Conservation (phyloP, 2,113 vertebrate species). For the Anhinga rufa region DNA sequence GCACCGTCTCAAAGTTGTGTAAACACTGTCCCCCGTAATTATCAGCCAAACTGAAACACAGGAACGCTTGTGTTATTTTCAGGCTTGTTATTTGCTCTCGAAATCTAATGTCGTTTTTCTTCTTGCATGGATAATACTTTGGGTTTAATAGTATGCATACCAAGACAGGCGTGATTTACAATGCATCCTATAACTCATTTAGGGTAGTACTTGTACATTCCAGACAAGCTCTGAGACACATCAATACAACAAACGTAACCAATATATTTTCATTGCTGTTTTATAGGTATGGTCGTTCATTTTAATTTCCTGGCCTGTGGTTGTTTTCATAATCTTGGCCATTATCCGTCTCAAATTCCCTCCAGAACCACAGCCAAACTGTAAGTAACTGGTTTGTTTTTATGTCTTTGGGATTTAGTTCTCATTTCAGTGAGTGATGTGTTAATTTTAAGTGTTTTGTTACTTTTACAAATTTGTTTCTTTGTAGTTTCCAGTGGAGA, state of each 20-base stretch:
- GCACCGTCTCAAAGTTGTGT: neutral
- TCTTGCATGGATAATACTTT: neutral
- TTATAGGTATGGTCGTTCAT: conserved; percentile 90
- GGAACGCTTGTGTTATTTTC: neutral
- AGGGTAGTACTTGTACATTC: neutral
- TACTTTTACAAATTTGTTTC: conserved; percentile 18
- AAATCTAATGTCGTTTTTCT: neutral
- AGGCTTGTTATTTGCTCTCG: neutral
- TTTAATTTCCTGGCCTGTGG: conserved; percentile 87
- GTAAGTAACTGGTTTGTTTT: conserved; percentile 78
- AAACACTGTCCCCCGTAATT: neutral
- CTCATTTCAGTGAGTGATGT: conserved; percentile 28
- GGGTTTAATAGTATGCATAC: neutral
- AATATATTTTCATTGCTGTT: conserved; percentile 55
- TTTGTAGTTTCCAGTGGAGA: neutral
- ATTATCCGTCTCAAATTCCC: conserved; percentile 87
- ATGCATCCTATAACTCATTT: neutral
- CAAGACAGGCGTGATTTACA: neutral
- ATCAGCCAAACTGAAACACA: neutral
- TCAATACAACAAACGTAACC: neutral
- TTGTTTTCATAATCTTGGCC: conserved; percentile 92
- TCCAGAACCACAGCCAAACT: conserved; percentile 74
- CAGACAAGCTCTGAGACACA: neutral
- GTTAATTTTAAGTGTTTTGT: neutral
- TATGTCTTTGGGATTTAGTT: neutral